A percentile compares a stretch with the other conserved stretches of the same genome.
phyloP scores from a whole-genome alignment of 2,113 vertebrate genomes.

The Thunnus thynnus region DNA sequence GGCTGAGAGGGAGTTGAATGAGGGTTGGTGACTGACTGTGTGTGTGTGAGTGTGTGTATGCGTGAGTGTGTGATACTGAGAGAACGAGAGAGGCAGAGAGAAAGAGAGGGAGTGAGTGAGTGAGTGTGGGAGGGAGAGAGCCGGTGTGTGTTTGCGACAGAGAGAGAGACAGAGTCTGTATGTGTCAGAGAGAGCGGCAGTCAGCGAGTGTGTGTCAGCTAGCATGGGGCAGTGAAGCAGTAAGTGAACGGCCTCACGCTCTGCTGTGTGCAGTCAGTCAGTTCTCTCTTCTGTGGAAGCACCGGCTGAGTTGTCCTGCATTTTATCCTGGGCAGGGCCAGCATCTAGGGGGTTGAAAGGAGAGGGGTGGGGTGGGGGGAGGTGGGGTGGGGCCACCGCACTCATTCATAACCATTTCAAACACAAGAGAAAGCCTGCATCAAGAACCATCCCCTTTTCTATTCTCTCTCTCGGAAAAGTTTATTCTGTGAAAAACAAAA shows the following conservation, averaged over 20 bases:
- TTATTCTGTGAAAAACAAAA: conserved; percentile 24
- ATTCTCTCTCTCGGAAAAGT: conserved; percentile 27
- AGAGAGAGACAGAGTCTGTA: conserved; percentile 56
- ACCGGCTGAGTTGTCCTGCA: conserved; percentile 73
- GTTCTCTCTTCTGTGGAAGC: conserved; percentile 73
- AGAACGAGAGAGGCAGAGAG: conserved; percentile 55
- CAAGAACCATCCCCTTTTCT: not conserved
- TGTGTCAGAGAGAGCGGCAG: conserved; percentile 70
- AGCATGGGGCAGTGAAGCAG: conserved; percentile 78
- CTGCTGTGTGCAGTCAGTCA: conserved; percentile 77
- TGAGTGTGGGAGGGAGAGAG: conserved; percentile 69
- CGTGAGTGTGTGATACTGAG: conserved; percentile 58
- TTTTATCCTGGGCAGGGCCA: conserved; percentile 86
- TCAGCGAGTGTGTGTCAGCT: conserved; percentile 73
- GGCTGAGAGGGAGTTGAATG: conserved; percentile 80
- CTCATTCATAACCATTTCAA: conserved; percentile 83
- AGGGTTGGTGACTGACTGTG: conserved; percentile 76
- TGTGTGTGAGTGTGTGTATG: conserved; percentile 44
- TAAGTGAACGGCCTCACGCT: conserved; percentile 73
- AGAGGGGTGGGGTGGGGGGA: conserved; percentile 69
- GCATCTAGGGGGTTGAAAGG: conserved; percentile 74
- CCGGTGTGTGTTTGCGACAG: conserved; percentile 58
- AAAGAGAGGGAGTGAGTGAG: conserved; percentile 54
- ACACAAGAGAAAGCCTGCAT: conserved; percentile 61
- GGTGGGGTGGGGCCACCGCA: conserved; percentile 72